phyloP scores from a whole-genome alignment of 64 coral and sea anemone species.

The Stylophora pistillata region DNA sequence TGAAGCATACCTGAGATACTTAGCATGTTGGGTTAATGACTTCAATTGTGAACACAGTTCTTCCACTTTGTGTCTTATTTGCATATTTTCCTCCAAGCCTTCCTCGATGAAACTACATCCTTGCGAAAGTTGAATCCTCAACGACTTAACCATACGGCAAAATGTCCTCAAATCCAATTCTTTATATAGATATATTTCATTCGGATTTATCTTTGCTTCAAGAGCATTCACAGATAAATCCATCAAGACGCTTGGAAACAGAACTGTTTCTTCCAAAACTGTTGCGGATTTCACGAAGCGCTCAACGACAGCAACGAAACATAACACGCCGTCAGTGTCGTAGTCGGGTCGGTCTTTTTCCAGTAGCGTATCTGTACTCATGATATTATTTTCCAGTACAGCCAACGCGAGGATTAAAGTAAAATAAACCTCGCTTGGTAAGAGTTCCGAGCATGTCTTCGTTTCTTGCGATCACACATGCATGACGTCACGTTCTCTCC shows the following conservation, averaged over 20 bases:
- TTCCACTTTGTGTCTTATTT: neutral
- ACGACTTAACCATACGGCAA: neutral
- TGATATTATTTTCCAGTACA: too few relatives aligned
- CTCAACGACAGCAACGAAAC: slow-evolving; percentile 7
- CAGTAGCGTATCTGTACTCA: neutral
- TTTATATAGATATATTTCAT: slow-evolving; percentile 10
- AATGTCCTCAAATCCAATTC: slow-evolving; percentile 30
- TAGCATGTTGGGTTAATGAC: neutral
- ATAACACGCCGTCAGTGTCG: neutral
- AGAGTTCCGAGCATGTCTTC: too few relatives aligned
- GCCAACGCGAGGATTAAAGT: too few relatives aligned
- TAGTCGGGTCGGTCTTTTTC: neutral
- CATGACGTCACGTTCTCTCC: too few relatives aligned
- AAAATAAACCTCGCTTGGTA: too few relatives aligned
- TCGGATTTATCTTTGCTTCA: too few relatives aligned
- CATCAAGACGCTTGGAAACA: slow-evolving; percentile 19
- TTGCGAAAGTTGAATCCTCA: neutral
- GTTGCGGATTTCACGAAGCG: neutral
- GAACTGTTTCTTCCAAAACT: slow-evolving; percentile 13
- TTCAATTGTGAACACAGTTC: slow-evolving; percentile 4
- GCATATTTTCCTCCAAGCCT: neutral
- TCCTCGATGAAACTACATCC: slow-evolving; percentile 3
- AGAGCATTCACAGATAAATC: slow-evolving; percentile 5
- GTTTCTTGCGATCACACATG: too few relatives aligned
- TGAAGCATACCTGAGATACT: slow-evolving; percentile 13